Conservation (phyloP, 1,140 invertebrate genomes). For the Coenobita brevimanus region DNA sequence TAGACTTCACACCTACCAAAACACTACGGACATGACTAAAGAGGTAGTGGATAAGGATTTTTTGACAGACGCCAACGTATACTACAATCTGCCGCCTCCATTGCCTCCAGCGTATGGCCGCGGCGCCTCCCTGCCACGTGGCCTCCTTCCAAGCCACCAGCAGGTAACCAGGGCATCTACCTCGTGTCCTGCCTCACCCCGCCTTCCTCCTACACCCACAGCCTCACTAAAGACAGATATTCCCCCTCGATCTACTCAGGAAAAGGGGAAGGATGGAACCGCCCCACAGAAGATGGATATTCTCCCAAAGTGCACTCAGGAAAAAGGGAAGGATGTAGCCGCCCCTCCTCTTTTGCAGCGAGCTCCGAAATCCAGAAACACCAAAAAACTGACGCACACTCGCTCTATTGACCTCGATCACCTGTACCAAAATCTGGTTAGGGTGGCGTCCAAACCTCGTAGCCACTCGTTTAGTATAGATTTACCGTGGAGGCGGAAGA, state of each 20-base stretch:
- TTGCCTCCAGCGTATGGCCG: conserved; percentile 14
- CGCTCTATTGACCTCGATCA: conserved; percentile 56
- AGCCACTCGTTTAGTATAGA: conserved; percentile 57
- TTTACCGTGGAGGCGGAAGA: conserved; percentile 49
- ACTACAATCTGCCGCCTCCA: conserved; percentile 48
- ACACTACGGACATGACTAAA: background rate
- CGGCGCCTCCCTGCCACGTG: conserved; percentile 35
- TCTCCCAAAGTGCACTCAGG: background rate
- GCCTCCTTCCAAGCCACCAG: conserved; percentile 11
- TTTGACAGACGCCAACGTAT: conserved; percentile 49
- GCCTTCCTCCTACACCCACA: background rate
- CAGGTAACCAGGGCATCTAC: conserved; percentile 25
- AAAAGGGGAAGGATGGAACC: background rate
- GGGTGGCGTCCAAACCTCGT: conserved; percentile 37
- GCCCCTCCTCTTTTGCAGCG: background rate
- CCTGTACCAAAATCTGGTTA: conserved; percentile 50
- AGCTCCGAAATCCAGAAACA: background rate
- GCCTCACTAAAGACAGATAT: background rate
- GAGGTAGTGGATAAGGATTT: conserved; percentile 36
- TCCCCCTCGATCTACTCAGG: background rate
- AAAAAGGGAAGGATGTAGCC: background rate
- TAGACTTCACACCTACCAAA: conserved; percentile 1
- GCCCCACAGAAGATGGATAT: background rate
- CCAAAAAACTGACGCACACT: conserved; percentile 41
- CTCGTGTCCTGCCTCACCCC: conserved; percentile 48